phyloP scores from a whole-genome alignment of 92 coral and sea anemone genomes.

The Actinernus sp. region DNA sequence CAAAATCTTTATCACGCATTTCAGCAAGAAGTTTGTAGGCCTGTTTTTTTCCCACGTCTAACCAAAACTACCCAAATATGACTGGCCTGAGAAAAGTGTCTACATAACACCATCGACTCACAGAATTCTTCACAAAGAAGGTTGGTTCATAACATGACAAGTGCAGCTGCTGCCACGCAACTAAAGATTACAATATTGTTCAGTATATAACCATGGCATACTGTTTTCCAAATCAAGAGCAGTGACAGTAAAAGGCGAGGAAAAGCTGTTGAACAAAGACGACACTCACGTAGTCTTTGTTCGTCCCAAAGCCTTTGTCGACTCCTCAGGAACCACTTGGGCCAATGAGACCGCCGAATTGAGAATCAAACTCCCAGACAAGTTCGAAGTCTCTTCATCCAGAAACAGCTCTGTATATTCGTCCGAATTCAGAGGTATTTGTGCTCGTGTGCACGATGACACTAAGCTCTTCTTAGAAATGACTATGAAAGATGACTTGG shows the following conservation, averaged over 20 bases:
- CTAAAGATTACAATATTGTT: no score
- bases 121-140: slow-evolving; percentile 14
- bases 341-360: slow-evolving; percentile 1
- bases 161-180: no score
- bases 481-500: slow-evolving; percentile 48
- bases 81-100: slow-evolving; percentile 15
- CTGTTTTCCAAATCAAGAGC: no score
- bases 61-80: slow-evolving; percentile 56
- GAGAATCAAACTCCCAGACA: slow-evolving; percentile 4
- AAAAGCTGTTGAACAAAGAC: background rate
- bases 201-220: no score
- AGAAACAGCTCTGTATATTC: background rate
- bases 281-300: slow-evolving; percentile 17
- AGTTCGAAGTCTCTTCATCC: background rate
- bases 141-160: slow-evolving; percentile 26
- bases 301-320: slow-evolving; percentile 19
- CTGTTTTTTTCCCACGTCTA: no score
- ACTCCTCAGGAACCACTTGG: slow-evolving; percentile 18
- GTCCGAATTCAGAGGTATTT: background rate
- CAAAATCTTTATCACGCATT: no score
- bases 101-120: slow-evolving; percentile 31
- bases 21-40: no score
- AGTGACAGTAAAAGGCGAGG: background rate
- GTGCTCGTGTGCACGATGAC: background rate
- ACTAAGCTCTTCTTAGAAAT: slow-evolving; percentile 21